Conservation (phyloP, 2,113 vertebrate genomes). For the Scatophagus argus region DNA sequence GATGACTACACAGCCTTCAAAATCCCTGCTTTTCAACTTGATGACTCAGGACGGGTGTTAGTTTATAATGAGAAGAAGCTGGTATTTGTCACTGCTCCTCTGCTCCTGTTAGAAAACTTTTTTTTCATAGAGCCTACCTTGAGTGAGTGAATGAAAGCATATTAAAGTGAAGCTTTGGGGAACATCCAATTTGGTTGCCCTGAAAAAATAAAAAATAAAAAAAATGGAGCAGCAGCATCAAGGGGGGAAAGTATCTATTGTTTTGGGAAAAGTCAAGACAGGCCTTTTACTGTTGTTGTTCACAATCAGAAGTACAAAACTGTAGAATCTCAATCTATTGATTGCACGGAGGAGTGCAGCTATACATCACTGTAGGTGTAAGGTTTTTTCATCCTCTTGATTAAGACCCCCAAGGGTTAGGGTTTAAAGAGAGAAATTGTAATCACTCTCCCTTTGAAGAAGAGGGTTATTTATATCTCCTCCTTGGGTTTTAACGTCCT, state of each 20-base stretch:
- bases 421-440: conserved; percentile 58
- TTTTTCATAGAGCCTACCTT: not conserved
- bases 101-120: not conserved
- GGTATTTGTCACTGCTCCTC: not conserved
- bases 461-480: conserved; percentile 51
- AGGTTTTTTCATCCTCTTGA: conserved; percentile 63
- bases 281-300: conserved; percentile 53
- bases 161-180: not conserved
- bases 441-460: conserved; percentile 58
- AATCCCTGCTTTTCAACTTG: conserved; percentile 3
- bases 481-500: not conserved
- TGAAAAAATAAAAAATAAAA: no score
- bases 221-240: conserved; percentile 2
- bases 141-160: not conserved
- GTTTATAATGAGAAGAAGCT: conserved; percentile 37
- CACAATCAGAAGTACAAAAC: conserved; percentile 67
- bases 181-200: not conserved
- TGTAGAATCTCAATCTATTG: conserved; percentile 63
- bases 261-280: conserved; percentile 32
- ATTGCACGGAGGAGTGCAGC: conserved; percentile 52
- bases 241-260: conserved; percentile 29
- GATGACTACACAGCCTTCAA: not conserved
- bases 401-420: conserved; percentile 58
- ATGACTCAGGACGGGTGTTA: conserved; percentile 42
- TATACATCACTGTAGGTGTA: conserved; percentile 64